phyloP scores from a whole-genome alignment of 2,888 invertebrate species.

The Acleris sparsana region DNA sequence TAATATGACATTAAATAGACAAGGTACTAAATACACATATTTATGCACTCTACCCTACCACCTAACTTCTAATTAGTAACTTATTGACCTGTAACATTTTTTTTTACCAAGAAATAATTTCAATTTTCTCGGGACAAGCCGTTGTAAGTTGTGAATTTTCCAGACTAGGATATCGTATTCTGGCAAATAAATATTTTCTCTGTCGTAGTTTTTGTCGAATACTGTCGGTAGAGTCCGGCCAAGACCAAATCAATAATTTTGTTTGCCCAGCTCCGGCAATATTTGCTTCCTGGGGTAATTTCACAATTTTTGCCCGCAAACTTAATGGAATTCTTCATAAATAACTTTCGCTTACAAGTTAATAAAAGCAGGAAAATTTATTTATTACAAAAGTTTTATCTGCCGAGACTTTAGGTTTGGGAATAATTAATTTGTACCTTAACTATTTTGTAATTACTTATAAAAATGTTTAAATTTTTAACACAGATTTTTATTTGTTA shows the following conservation, averaged over 20 bases:
- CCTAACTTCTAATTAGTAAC: too few relatives aligned
- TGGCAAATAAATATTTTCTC: too few relatives aligned
- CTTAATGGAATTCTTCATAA: conserved; percentile 33
- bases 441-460: conserved; percentile 16
- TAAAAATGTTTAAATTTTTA: too few relatives aligned
- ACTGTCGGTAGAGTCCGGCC: conserved; percentile 1
- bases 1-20: too few relatives aligned
- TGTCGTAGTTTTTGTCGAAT: background rate
- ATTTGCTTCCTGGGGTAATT: conserved; percentile 29
- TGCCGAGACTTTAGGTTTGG: conserved; percentile 19
- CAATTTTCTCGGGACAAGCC: too few relatives aligned
- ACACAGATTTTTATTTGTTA: too few relatives aligned
- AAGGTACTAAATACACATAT: too few relatives aligned
- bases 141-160: too few relatives aligned
- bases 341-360: conserved; percentile 31
- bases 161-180: too few relatives aligned
- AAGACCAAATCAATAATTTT: conserved; percentile 18
- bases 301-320: conserved; percentile 31
- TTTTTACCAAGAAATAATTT: too few relatives aligned
- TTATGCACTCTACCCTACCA: too few relatives aligned
- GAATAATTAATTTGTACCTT: conserved; percentile 21
- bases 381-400: conserved; percentile 34
- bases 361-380: conserved; percentile 28
- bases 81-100: too few relatives aligned
- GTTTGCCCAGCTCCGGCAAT: conserved; percentile 27